Conservation (phyloP, 92 coral and sea anemone species). For the Phenganax stokvisi region DNA sequence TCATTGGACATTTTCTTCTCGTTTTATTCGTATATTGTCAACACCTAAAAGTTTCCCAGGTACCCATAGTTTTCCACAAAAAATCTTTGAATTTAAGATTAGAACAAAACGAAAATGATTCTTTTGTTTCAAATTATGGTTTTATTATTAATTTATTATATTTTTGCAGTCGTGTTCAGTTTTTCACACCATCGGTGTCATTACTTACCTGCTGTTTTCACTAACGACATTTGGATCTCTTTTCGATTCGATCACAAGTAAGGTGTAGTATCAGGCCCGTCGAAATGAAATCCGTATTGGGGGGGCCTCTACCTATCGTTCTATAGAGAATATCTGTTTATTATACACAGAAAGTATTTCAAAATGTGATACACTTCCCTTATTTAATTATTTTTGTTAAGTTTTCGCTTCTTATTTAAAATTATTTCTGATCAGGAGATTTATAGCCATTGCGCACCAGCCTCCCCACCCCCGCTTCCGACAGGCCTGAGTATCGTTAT, state of each 20-base stretch:
- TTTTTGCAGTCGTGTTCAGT: constrained; percentile 11
- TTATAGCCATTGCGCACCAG: too few relatives aligned
- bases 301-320: too few relatives aligned
- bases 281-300: too few relatives aligned
- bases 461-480: too few relatives aligned
- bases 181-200: constrained; percentile 18
- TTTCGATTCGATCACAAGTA: background rate
- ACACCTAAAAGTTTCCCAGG: constrained; percentile 28
- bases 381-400: too few relatives aligned
- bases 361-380: too few relatives aligned
- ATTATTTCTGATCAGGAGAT: too few relatives aligned
- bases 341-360: too few relatives aligned
- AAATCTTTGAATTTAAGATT: background rate
- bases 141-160: background rate
- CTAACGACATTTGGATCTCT: constrained; percentile 30
- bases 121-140: background rate
- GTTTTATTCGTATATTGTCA: constrained; percentile 10
- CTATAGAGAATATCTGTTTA: too few relatives aligned
- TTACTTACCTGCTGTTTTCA: constrained; percentile 6
- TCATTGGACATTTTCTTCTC: constrained; percentile 21
- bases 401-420: too few relatives aligned
- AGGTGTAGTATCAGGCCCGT: too few relatives aligned
- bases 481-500: background rate
- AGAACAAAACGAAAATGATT: background rate
- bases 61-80: background rate